Evolutionary conservation across 2,888 invertebrate species (phyloP).

Genomic region (Linyphia triangularis): DNA sequence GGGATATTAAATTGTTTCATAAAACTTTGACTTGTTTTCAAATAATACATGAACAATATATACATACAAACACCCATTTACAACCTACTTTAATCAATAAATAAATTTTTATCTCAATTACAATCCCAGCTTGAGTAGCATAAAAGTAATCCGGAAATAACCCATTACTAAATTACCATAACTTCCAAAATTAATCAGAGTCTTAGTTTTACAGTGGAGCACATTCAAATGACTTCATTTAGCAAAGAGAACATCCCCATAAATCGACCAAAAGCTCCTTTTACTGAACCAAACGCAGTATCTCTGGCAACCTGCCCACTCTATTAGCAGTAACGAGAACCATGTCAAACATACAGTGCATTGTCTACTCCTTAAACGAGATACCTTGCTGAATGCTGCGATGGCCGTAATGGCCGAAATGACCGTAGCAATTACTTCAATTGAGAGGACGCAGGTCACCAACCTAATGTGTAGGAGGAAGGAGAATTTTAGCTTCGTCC

Average conservation of each 20-base stretch:
- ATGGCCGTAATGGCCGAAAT: conserved; percentile 34
- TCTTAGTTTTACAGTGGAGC: not conserved
- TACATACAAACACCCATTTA: too few species aligned
- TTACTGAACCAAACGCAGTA: conserved; percentile 9
- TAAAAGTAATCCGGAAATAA: not conserved
- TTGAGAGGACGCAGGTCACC: conserved; percentile 16
- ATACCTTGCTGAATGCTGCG: conserved; percentile 18
- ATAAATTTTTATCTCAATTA: too few species aligned
- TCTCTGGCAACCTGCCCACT: conserved; percentile 58
- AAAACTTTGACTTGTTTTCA: too few species aligned
- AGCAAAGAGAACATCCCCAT: conserved; percentile 37
- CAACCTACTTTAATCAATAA: too few species aligned
- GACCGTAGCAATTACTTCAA: conserved; percentile 44
- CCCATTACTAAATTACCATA: not conserved
- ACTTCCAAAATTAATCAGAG: not conserved
- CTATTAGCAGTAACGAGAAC: conserved; percentile 42
- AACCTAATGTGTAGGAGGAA: not conserved
- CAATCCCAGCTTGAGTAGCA: too few species aligned
- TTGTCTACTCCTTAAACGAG: conserved; percentile 55
- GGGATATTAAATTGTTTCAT: too few species aligned
- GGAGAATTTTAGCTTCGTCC: not conserved
- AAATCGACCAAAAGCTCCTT: conserved; percentile 44
- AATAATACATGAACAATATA: too few species aligned
- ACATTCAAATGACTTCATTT: conserved; percentile 37
- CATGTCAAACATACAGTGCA: conserved; percentile 20